These are phyloP conservation scores for Spodoptera litura DNA, from an alignment of 1,140 invertebrate species.

Conservation along the genomic window DNA sequence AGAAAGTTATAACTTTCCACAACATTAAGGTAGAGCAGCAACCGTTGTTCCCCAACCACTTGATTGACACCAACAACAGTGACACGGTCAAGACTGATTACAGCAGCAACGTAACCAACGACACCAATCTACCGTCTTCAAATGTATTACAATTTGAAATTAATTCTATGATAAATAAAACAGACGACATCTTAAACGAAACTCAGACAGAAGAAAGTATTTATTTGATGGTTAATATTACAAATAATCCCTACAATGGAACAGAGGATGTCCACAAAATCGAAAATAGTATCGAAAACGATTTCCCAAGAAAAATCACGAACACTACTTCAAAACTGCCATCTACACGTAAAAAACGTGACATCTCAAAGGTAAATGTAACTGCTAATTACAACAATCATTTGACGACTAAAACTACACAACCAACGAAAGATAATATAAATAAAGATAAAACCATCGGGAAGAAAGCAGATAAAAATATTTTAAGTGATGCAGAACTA, in stretches of 20 bases:
- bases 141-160: constrained; percentile 27
- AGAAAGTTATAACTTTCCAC: constrained; percentile 66
- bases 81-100: constrained; percentile 42
- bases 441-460: constrained; percentile 47
- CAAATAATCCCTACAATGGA: constrained; percentile 58
- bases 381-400: background rate
- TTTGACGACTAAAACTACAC: background rate
- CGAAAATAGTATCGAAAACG: constrained; percentile 74
- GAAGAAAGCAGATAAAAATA: constrained; percentile 52
- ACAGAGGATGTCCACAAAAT: constrained; percentile 64
- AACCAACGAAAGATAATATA: constrained; percentile 10
- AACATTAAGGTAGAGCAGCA: constrained; percentile 58
- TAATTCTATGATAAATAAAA: constrained; percentile 36
- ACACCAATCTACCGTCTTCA: constrained; percentile 6
- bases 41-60: constrained; percentile 34
- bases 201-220: constrained; percentile 60
- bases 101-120: constrained; percentile 5
- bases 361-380: constrained; percentile 28
- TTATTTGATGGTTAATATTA: constrained; percentile 63
- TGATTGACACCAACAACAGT: constrained; percentile 41
- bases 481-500: constrained; percentile 60
- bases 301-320: constrained; percentile 54
- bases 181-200: constrained; percentile 50
- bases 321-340: constrained; percentile 52
- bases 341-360: constrained; percentile 56